Percentiles rank a stretch among this genome's conserved stretches.
Conservation (phyloP, 35 echinoderm and acorn worm genomes). For the Heliocidaris tuberculata region DNA sequence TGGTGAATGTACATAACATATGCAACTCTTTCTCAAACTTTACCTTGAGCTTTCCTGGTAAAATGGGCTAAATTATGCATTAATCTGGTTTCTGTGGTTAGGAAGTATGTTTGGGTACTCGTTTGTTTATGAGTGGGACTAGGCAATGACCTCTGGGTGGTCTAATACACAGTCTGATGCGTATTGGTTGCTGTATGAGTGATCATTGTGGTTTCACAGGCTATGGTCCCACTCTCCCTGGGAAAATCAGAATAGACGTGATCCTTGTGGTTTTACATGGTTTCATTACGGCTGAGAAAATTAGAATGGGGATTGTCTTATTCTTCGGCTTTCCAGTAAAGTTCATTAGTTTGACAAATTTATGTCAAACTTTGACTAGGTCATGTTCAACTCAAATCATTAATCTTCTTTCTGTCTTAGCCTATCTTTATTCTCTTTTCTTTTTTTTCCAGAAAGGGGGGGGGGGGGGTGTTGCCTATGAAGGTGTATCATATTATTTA, state of each 20-base stretch:
- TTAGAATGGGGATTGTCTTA: no score
- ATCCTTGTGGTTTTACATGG: background rate
- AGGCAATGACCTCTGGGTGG: background rate
- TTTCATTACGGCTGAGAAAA: no score
- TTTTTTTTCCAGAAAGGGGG: no score
- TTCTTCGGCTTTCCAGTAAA: no score
- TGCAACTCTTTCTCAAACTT: background rate
- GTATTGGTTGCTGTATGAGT: background rate
- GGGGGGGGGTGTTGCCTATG: no score
- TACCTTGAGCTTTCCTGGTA: background rate
- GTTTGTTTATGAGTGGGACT: background rate
- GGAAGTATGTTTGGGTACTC: background rate
- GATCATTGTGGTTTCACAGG: background rate
- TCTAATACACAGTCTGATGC: background rate
- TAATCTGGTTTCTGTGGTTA: background rate
- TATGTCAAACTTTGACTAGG: no score
- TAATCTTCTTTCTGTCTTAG: no score
- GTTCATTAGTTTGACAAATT: no score
- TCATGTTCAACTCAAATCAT: no score
- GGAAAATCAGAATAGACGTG: background rate
- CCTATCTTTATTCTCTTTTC: no score
- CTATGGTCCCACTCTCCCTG: background rate
- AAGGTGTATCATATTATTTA: no score
- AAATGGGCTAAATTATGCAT: background rate
- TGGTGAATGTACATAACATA: no score